Conservation (phyloP, 2,888 invertebrate species). For the Drosophila neonasuta region DNA sequence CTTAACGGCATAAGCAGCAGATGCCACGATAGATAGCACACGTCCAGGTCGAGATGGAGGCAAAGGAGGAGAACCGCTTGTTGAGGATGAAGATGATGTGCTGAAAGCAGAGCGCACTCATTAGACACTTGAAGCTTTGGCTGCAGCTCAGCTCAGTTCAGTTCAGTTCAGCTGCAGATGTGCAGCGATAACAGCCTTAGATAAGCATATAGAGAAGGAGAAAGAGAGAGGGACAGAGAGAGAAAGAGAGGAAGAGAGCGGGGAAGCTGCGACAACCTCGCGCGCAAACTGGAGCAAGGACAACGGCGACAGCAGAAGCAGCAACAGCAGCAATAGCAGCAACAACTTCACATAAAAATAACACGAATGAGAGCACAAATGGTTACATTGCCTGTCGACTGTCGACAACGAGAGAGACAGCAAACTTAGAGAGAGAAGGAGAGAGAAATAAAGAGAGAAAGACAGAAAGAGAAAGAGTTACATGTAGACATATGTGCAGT, state of each 20-base stretch:
- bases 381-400: slow-evolving; percentile 32
- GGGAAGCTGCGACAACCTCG: slow-evolving; percentile 35
- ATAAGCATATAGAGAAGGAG: slow-evolving; percentile 46
- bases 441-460: background rate
- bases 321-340: slow-evolving; percentile 41
- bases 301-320: slow-evolving; percentile 39
- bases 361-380: slow-evolving; percentile 37
- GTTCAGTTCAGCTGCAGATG: slow-evolving; percentile 34
- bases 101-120: slow-evolving; percentile 50
- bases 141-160: slow-evolving; percentile 21
- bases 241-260: background rate
- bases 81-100: slow-evolving; percentile 21
- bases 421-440: background rate
- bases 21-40: slow-evolving; percentile 56
- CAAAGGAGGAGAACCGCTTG: background rate
- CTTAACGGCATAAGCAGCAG: slow-evolving; percentile 49
- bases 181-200: slow-evolving; percentile 64
- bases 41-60: slow-evolving; percentile 8
- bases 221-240: background rate
- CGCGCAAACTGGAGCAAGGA: slow-evolving; percentile 68
- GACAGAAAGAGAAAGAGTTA: background rate
- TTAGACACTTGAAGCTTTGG: slow-evolving; percentile 60
- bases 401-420: background rate
- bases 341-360: slow-evolving; percentile 66
- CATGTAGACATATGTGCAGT: slow-evolving; percentile 38